phyloP scores from a whole-genome alignment of 2,888 invertebrate genomes.

The Mimumesa dahlbomi region DNA sequence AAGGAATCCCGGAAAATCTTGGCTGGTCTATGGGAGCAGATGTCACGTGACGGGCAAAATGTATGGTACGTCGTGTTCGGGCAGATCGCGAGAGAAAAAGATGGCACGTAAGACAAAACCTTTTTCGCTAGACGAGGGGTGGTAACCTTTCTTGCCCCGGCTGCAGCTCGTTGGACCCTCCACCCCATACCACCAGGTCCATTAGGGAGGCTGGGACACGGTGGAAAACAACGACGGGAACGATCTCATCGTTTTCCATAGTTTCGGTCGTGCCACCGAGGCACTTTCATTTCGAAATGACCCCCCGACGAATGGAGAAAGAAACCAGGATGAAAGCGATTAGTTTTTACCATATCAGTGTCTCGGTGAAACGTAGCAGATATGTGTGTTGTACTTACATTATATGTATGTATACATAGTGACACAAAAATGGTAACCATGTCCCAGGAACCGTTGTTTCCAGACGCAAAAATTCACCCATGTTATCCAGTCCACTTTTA shows the following conservation, averaged over 20 bases:
- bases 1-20: background rate
- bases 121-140: slow-evolving; percentile 19
- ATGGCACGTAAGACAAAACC: slow-evolving; percentile 21
- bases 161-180: background rate
- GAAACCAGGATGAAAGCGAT: background rate
- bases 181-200: slow-evolving; percentile 5
- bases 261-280: background rate
- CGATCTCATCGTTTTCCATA: slow-evolving; percentile 18
- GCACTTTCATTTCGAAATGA: slow-evolving; percentile 11
- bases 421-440: no score
- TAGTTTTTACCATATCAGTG: background rate
- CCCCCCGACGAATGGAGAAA: background rate
- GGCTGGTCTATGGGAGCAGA: background rate
- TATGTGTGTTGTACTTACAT: no score
- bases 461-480: no score
- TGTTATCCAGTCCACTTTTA: no score
- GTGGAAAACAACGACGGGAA: slow-evolving; percentile 27
- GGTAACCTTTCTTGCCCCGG: slow-evolving; percentile 14
- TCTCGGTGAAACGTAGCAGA: background rate
- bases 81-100: slow-evolving; percentile 16
- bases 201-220: slow-evolving; percentile 24
- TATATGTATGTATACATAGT: no score
- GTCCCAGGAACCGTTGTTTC: no score
- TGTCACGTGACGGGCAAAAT: background rate
- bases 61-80: background rate